Evolutionary conservation across 2,888 invertebrate species (phyloP).

Genomic region (Mythimna lalbum): DNA sequence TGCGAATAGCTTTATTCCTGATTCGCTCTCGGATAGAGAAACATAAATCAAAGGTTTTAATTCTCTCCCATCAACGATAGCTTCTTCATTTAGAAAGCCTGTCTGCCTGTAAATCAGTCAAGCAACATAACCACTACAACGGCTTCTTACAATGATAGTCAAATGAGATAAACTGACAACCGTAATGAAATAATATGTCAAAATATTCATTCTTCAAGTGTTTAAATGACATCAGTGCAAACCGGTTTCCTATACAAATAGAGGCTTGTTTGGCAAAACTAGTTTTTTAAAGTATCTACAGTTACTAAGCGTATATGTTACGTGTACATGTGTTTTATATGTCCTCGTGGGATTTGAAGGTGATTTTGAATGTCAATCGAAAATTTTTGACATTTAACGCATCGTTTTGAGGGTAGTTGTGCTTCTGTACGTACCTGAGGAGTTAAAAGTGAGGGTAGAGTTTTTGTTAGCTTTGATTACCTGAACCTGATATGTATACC

Average conservation of each 20-base stretch:
- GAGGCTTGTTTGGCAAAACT: slow-evolving; percentile 56
- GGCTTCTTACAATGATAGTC: neutral
- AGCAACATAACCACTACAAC: neutral
- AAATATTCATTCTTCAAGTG: slow-evolving; percentile 53
- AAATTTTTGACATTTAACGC: slow-evolving; percentile 54
- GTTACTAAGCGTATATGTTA: slow-evolving; percentile 24
- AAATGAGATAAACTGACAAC: slow-evolving; percentile 4
- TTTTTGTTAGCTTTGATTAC: neutral
- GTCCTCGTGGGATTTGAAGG: slow-evolving; percentile 57
- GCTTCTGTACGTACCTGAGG: slow-evolving; percentile 1
- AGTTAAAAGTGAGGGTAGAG: slow-evolving; percentile 7
- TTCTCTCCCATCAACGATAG: neutral
- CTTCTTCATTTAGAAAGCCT: neutral
- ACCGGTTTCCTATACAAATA: slow-evolving; percentile 60
- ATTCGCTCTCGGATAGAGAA: neutral
- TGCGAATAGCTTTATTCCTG: no score
- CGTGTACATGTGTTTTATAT: slow-evolving; percentile 23
- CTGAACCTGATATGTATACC: no score
- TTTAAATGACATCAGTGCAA: slow-evolving; percentile 69
- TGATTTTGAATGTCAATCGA: slow-evolving; percentile 56
- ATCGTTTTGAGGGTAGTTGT: slow-evolving; percentile 1
- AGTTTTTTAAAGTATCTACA: slow-evolving; percentile 42
- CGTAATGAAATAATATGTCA: slow-evolving; percentile 44
- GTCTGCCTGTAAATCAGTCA: neutral
- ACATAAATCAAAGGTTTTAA: neutral